Evolutionary conservation across 2,797 vertebrate species (phyloP), one percentile per base, ranked within the genome.

Genomic region (Paramormyrops hopkinsi): DNA sequence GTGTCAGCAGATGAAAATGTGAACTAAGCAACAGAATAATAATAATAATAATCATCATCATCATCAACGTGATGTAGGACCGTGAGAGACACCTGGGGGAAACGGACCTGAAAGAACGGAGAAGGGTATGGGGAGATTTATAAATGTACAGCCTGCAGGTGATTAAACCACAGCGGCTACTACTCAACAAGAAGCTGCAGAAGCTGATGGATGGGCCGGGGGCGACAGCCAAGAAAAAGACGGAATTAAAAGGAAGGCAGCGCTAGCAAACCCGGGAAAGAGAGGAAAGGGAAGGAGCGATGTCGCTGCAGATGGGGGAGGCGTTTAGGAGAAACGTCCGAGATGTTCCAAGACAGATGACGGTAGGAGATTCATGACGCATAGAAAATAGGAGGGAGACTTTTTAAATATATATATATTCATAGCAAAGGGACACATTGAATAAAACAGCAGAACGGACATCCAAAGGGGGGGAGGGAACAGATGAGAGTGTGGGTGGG

Each of bases 101-200:
- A 84, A 84, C 19, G 22, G 82, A 22, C 19, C 1, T 22, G 82
- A 84, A 84, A 25, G 48, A 51, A 84, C 9, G 8, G n/a, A 5
- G n/a, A 51, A 25, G 82, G 48, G 82, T n/a, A 19, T 48, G 82
- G 48, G 48, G 82, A 51, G 44, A 51, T 84, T 84, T 84, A 84
- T 48, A 48, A 84, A 84, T 84, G 82, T 48, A 84, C 82, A 51
- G 82, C 44, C 48, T 48, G 82, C 82, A 84, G 82, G 46, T 84
- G 82, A 84, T 84, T 84, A 84, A 84, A 84, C 82, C 46, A 48
- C 44, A 22, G 48, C 19, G 48, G 82, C 82, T 84, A 29, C 82
- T 84, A 84, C 82, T 84, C n/a, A 84, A 84, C 73, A 51, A 84
- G 44, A 84, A 83, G 37, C 82, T 22, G 22, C 44, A 46, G 44